Conservation (phyloP, 1,140 invertebrate species). For the Leptopilina clavipes region DNA sequence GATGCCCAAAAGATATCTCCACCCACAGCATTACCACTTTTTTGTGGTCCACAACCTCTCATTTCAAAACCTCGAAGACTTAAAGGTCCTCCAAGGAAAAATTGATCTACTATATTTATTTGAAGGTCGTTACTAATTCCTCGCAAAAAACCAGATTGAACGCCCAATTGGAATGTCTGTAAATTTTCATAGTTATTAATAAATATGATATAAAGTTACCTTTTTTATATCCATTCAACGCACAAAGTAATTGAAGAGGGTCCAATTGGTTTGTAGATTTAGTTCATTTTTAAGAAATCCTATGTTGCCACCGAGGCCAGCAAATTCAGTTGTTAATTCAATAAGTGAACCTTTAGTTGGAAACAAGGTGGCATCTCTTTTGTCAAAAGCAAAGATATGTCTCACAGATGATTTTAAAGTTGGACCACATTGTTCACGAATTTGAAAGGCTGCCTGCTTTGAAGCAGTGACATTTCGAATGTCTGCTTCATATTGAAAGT, state of each 20-base stretch:
- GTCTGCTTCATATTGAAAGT: slow-evolving; percentile 87
- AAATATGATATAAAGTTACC: slow-evolving; percentile 33
- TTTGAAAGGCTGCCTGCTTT: slow-evolving; percentile 82
- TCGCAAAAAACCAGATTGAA: slow-evolving; percentile 83
- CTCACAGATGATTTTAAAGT: slow-evolving; percentile 89
- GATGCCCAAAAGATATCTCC: slow-evolving; percentile 86
- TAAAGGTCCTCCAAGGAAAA: slow-evolving; percentile 91
- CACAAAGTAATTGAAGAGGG: slow-evolving; percentile 81
- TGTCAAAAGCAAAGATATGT: slow-evolving; percentile 86
- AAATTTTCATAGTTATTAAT: slow-evolving; percentile 49
- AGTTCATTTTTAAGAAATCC: slow-evolving; percentile 90
- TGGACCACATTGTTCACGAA: slow-evolving; percentile 89
- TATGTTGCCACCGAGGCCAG: slow-evolving; percentile 90
- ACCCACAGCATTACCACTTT: slow-evolving; percentile 82
- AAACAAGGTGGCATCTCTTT: slow-evolving; percentile 86
- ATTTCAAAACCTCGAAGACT: slow-evolving; percentile 88
- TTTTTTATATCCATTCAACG: slow-evolving; percentile 62
- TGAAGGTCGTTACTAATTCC: slow-evolving; percentile 79
- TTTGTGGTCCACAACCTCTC: slow-evolving; percentile 87
- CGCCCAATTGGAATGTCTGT: slow-evolving; percentile 84
- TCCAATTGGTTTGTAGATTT: slow-evolving; percentile 84
- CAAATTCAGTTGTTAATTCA: slow-evolving; percentile 84
- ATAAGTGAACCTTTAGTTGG: slow-evolving; percentile 83
- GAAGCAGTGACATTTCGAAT: slow-evolving; percentile 84
- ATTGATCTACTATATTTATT: slow-evolving; percentile 83